These are phyloP conservation scores for Ophthalmolycus amberensis DNA, from an alignment of 2,113 vertebrate species.

Conservation along the genomic window DNA sequence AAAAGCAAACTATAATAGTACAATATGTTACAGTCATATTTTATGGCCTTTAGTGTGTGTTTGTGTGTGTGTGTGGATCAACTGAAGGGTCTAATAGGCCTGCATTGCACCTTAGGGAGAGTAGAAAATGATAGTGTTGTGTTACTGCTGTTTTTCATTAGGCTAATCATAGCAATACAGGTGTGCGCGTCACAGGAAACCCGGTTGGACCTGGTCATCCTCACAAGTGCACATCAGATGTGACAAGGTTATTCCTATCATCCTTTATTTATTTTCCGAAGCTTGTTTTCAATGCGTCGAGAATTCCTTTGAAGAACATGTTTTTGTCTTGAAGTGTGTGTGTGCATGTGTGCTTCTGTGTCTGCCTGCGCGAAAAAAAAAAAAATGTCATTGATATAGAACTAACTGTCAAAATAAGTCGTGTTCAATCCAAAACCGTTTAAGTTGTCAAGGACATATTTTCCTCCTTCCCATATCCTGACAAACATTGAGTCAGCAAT, in stretches of 20 bases:
- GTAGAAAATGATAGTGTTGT: slow-evolving; percentile 49
- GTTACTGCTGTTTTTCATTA: slow-evolving; percentile 62
- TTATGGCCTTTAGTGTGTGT: slow-evolving; percentile 58
- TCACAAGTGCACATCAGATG: slow-evolving; percentile 21
- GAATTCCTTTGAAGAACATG: slow-evolving; percentile 41
- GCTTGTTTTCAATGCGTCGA: slow-evolving; percentile 28
- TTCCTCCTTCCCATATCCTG: slow-evolving; percentile 73
- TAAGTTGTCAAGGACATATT: slow-evolving; percentile 78
- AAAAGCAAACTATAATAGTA: slow-evolving; percentile 71
- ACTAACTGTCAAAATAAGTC: slow-evolving; percentile 78
- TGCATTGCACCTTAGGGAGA: slow-evolving; percentile 74
- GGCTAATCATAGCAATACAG: slow-evolving; percentile 44
- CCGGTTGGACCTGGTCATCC: slow-evolving; percentile 32
- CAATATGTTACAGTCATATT: slow-evolving; percentile 69
- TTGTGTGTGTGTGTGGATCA: slow-evolving; percentile 35
- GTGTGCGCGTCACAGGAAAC: slow-evolving; percentile 40
- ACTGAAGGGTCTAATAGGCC: slow-evolving; percentile 67
- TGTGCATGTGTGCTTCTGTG: slow-evolving; percentile 10
- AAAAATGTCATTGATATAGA: slow-evolving; percentile 73
- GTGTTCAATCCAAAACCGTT: slow-evolving; percentile 77
- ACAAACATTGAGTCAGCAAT: slow-evolving; percentile 78
- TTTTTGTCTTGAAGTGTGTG: slow-evolving; percentile 46
- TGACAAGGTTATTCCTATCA: slow-evolving; percentile 26
- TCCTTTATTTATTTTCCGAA: neutral
- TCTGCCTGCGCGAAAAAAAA: slow-evolving; percentile 37